Base-by-base conservation (phyloP, 1,140 invertebrate genomes). In the Gerris buenoi region DNA sequence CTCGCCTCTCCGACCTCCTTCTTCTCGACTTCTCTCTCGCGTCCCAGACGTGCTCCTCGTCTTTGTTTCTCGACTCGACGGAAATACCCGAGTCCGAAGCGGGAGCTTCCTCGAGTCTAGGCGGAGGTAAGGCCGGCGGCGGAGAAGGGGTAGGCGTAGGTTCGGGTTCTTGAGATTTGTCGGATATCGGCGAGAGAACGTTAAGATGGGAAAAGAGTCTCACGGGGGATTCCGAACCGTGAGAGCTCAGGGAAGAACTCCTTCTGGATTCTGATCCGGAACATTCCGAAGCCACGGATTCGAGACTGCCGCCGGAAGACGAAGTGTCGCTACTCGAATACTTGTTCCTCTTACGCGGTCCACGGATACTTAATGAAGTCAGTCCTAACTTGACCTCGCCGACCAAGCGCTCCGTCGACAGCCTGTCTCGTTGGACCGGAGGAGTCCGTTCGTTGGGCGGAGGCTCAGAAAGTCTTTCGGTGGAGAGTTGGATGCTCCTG, bases 121-220 rank as follows among this genome's bases (percentile, higher is more conserved):
- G 18, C 10, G 64, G 64, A 64, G 63, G 23, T n/a, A 60, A 5
- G 18, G 33, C 33, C 5, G 33, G 33, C 33, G 33, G 33, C 18
- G 33, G 33, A 5, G 33, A 46, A 0, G 86, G 85, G 1, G 86
- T 85, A 57, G 83, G 83, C 1, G 85, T 85, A 72, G 86, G 88
- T 18, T 84, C 85, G 15, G 88, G 89, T 73, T 93, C 90, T 74
- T 91, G 88, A n/a, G 89, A 91, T 74, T 92, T 92, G 76, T 93
- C 90, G 27, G 89, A 92, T 72, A 93, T 93, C 3, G 90, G 90
- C 66, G 89, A 92, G 18, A 93, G 80, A 71, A 92, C 90, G 74
- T 91, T 88, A 69, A 91, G 76, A 74, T 29, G 64, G 26, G 61
- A 64, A 60, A 27, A 65, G 27, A 65, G 68, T 56, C 25, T 57